Conservation (phyloP, 2,888 invertebrate genomes). For the Lepidocyrtinus sp. region DNA sequence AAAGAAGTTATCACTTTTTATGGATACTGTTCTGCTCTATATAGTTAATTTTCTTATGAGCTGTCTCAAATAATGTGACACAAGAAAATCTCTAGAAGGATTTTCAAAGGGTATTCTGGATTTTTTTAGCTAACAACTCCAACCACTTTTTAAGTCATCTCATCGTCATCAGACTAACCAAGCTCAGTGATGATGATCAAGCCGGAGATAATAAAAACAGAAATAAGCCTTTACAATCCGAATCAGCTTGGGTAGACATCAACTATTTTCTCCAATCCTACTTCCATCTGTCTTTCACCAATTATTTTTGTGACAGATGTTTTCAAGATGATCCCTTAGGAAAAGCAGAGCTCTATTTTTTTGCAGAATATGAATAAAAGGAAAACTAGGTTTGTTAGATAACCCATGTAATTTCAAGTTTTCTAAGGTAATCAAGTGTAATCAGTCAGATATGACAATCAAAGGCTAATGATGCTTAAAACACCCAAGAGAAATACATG, state of each 20-base stretch:
- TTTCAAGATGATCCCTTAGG: neutral
- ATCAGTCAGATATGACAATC: no score
- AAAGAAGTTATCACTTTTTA: conserved; percentile 44
- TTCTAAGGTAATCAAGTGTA: no score
- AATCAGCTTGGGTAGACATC: neutral
- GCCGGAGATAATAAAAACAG: neutral
- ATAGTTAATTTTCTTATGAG: neutral
- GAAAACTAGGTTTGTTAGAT: no score
- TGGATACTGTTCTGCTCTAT: conserved; percentile 9
- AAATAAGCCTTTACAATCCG: neutral
- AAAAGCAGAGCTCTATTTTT: no score
- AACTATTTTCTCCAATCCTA: neutral
- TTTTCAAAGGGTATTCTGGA: neutral
- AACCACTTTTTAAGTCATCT: neutral
- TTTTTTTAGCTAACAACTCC: neutral
- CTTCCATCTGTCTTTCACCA: neutral
- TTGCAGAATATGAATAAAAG: no score
- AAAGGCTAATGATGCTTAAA: no score
- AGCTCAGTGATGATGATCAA: conserved; percentile 15
- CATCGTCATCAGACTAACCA: conserved; percentile 8
- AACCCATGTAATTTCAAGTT: no score
- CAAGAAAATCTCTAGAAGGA: neutral
- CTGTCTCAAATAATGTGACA: neutral
- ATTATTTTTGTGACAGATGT: conserved; percentile 11
- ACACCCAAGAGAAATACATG: no score